Percentiles rank a stretch among this genome's conserved stretches.
Conservation (phyloP, 2,797 vertebrate species). For the Danio tinwini region DNA sequence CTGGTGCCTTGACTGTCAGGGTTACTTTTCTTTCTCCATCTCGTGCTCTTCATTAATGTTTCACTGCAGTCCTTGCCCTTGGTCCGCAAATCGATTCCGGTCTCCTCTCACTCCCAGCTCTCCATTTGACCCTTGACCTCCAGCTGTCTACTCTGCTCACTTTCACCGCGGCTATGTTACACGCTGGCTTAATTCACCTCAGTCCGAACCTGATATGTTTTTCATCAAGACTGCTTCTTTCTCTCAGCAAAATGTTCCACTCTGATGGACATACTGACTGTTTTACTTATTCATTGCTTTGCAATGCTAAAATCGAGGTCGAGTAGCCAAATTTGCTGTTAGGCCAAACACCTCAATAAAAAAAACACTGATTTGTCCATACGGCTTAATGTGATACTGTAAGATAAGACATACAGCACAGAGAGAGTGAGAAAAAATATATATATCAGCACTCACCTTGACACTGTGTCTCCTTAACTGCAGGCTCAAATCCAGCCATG, state of each 20-base stretch:
- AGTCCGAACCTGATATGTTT: conserved; percentile 74
- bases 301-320: conserved; percentile 69
- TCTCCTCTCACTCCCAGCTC: conserved; percentile 55
- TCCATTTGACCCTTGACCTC: conserved; percentile 69
- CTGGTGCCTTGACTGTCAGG: conserved; percentile 27
- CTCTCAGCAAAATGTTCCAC: conserved; percentile 32
- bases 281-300: conserved; percentile 74
- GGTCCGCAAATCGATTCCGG: conserved; percentile 62
- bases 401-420: conserved; percentile 22
- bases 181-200: conserved; percentile 75
- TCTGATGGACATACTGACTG: conserved; percentile 52
- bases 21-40: conserved; percentile 7
- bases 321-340: conserved; percentile 57
- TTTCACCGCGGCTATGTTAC: conserved; percentile 73
- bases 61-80: conserved; percentile 10
- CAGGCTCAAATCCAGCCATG: conserved; percentile 88
- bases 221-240: conserved; percentile 68
- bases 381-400: conserved; percentile 15
- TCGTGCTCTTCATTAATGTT: conserved; percentile 45
- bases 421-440: conserved; percentile 1
- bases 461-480: conserved; percentile 92
- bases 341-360: conserved; percentile 53
- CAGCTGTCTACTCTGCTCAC: conserved; percentile 47
- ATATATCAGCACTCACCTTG: conserved; percentile 56
- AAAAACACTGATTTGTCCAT: conserved; percentile 4